Base-by-base conservation (phyloP, 2,888 invertebrate genomes). In the Tolmerus cingulatus region DNA sequence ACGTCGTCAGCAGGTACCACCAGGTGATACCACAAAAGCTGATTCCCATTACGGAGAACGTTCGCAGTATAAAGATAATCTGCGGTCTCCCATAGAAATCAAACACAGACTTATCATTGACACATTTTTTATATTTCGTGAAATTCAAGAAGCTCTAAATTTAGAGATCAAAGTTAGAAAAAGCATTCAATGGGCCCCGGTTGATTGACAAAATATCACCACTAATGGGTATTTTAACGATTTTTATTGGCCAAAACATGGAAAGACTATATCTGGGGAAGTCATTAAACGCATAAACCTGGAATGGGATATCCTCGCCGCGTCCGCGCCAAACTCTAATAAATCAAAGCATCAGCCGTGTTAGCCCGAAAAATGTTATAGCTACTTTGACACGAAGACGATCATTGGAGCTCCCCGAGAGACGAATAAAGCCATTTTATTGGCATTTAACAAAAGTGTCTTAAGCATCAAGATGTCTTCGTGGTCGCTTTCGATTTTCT, bases 381-480 rank as follows among this genome's bases (percentile, higher is more conserved):
- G 79, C 79, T 51, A 79, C 79, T 79, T 79, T 51, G 51, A 79
- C 79, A 27, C 79, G 79, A 79, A 51, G 16, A 79, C 46, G 79
- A 79, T 79, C 30, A 79, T 51, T 19, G 23, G 51, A 55, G 51
- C n/a, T 23, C 51, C 16, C 30, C 30, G 79, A 79, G 55, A 79
- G 51, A 14, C 12, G 51, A 51, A 79, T 79, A 79, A 79, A 79
- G 51, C 51, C 19, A 51, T 79, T 79, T 79, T 79, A 79, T 79
- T 79, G 79, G 79, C 79, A 46, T 79, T 79, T 51, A 79, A 79
- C 23, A 79, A 78, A 79, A 79, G 51, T 79, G 51, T 46, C 79
- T 79, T 79, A 30, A 51, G 46, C 79, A 79, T 55, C 79, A 51
- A 51, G 79, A 79, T 55, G 27, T 51, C 51, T 16, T 51, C 79